phyloP scores from a whole-genome alignment of 2,113 vertebrate species.

The Cephalopterus ornatus region DNA sequence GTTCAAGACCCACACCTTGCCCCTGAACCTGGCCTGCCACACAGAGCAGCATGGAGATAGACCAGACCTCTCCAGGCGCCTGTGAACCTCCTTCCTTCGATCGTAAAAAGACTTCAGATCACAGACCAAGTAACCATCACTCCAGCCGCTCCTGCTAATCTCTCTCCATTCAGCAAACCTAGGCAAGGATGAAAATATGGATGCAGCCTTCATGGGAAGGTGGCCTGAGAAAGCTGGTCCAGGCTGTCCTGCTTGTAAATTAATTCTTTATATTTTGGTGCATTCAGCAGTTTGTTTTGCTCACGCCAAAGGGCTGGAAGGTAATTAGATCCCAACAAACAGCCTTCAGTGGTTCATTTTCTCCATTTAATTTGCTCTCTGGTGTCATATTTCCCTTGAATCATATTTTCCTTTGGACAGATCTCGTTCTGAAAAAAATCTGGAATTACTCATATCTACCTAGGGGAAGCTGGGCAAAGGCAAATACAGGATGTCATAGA shows the following conservation, averaged over 20 bases:
- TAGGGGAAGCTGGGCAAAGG: background rate
- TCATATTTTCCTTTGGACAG: background rate
- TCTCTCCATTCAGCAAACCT: background rate
- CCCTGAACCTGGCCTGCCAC: background rate
- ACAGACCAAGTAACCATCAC: background rate
- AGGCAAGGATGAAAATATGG: background rate
- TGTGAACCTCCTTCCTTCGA: background rate
- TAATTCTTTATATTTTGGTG: background rate
- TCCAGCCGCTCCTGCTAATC: background rate
- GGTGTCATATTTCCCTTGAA: background rate
- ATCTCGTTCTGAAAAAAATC: background rate
- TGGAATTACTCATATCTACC: fast-evolving
- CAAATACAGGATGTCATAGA: background rate
- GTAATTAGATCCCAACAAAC: background rate
- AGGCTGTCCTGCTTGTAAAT: background rate
- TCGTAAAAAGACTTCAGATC: background rate
- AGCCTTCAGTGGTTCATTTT: background rate
- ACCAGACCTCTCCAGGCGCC: background rate
- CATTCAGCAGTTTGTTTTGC: background rate
- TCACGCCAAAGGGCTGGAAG: background rate
- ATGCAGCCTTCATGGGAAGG: background rate
- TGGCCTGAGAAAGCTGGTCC: background rate
- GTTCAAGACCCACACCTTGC: background rate
- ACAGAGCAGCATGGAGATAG: background rate
- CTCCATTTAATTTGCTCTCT: background rate